Evolutionary conservation across 2,888 invertebrate species (phyloP).

Genomic region (Adineta ricciae): DNA sequence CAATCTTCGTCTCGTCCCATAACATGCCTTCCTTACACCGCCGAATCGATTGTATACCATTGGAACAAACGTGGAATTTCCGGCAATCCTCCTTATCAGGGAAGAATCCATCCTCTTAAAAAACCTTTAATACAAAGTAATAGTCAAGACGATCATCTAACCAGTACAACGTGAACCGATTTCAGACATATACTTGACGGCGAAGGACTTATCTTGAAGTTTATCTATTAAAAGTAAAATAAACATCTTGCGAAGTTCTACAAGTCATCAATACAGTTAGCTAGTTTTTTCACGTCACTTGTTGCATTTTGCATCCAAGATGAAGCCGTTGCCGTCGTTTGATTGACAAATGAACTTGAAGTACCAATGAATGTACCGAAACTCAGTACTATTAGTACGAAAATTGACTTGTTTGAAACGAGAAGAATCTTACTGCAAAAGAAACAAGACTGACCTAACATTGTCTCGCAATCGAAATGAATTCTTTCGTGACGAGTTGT

Average conservation of each 20-base stretch:
- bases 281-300: background rate
- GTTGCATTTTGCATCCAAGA: background rate
- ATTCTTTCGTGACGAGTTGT: background rate
- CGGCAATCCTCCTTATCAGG: background rate
- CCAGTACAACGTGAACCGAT: background rate
- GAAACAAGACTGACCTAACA: background rate
- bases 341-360: background rate
- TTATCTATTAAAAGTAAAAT: background rate
- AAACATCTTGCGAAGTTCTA: no score
- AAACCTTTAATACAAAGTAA: background rate
- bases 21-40: background rate
- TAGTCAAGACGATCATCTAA: background rate
- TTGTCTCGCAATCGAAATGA: background rate
- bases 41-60: background rate
- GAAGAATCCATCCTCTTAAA: background rate
- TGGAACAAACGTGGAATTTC: background rate
- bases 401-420: background rate
- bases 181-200: background rate
- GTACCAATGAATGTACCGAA: background rate
- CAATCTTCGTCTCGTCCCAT: background rate
- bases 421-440: background rate
- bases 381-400: background rate
- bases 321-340: background rate
- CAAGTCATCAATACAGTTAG: background rate
- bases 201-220: background rate